Evolutionary conservation across 2,113 vertebrate genomes (phyloP).

Genomic region (Carassius gibelio): DNA sequence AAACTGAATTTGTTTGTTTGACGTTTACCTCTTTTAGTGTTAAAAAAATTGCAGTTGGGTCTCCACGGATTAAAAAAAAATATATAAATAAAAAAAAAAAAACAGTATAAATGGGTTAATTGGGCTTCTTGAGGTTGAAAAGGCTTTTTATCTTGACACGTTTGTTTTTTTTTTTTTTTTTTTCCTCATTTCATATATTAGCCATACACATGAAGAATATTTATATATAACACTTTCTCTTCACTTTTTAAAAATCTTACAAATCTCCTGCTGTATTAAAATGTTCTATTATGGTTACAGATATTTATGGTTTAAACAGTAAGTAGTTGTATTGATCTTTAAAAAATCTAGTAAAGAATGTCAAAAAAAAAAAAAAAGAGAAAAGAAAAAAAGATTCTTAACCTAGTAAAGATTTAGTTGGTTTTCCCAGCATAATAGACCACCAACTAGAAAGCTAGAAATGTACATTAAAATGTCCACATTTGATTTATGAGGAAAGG

Average conservation of each 20-base stretch:
- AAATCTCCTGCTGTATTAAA: conserved; percentile 18
- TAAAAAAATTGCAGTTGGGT: conserved; percentile 67
- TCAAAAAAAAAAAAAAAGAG: no score
- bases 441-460: not conserved
- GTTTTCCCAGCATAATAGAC: not conserved
- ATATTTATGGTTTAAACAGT: not conserved
- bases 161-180: conserved; percentile 70
- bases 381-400: no score
- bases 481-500: not conserved
- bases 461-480: not conserved
- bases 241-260: no score
- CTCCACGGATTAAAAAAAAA: conserved; percentile 74
- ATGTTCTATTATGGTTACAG: not conserved
- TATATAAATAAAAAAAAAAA: no score
- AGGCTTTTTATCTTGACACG: conserved; percentile 76
- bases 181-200: conserved; percentile 77
- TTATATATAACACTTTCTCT: no score
- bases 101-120: conserved; percentile 76
- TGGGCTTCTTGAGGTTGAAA: conserved; percentile 75
- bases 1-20: conserved; percentile 15
- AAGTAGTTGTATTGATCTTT: not conserved
- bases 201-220: conserved; percentile 67
- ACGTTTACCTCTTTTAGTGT: conserved; percentile 49
- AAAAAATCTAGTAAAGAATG: not conserved
- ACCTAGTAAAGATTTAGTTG: no score